Percentiles rank a stretch among this genome's conserved stretches.
Conservation (phyloP, 2,797 vertebrate genomes). For the Tinamus major region DNA sequence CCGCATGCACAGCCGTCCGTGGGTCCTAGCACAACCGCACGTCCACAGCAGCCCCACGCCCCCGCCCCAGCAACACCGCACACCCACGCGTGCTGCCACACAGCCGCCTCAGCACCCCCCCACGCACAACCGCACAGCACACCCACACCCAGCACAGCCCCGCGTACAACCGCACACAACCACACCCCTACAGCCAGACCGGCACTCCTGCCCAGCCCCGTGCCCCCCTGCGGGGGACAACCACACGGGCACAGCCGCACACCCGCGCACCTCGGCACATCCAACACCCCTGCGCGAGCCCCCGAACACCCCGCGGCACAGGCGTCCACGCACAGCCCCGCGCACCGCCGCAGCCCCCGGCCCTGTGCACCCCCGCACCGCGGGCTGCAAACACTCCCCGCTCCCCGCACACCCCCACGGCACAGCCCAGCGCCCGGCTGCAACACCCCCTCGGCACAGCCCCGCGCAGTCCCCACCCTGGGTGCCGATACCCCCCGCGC, state of each 20-base stretch:
- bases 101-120: neutral
- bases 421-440: too few relatives aligned
- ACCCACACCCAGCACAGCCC: neutral
- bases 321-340: too few relatives aligned
- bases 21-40: neutral
- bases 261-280: neutral
- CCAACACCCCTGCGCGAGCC: too few relatives aligned
- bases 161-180: fast-evolving
- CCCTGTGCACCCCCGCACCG: too few relatives aligned
- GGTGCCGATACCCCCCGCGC: too few relatives aligned
- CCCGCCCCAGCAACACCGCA: neutral
- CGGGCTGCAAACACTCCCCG: too few relatives aligned
- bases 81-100: neutral
- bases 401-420: too few relatives aligned
- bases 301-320: too few relatives aligned
- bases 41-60: neutral
- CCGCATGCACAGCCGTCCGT: fast-evolving
- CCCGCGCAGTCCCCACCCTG: neutral
- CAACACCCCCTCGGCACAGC: neutral
- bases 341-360: too few relatives aligned
- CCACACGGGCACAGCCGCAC: fast-evolving
- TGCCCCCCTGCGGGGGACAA: neutral
- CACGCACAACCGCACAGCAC: neutral
- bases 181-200: neutral
- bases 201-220: neutral